phyloP scores from a whole-genome alignment of 1,140 invertebrate genomes.

The Camponotus floridanus region DNA sequence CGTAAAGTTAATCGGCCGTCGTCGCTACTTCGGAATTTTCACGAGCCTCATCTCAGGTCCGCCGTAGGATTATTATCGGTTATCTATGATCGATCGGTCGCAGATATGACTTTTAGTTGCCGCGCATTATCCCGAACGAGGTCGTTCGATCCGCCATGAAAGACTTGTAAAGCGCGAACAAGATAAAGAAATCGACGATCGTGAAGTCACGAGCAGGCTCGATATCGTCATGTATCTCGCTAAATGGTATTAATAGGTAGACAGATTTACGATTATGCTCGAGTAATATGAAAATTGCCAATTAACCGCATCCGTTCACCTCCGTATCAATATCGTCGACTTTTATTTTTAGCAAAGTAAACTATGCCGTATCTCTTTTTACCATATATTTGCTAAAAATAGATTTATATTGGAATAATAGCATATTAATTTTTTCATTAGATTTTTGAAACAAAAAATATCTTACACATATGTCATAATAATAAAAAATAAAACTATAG shows the following conservation, averaged over 20 bases:
- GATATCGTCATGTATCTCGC: conserved; percentile 43
- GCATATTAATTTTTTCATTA: conserved; percentile 1
- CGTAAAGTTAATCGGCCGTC: conserved; percentile 74
- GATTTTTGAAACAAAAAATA: neutral
- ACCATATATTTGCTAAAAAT: conserved; percentile 9
- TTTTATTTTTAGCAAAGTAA: no score
- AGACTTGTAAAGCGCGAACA: conserved; percentile 41
- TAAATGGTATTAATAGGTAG: conserved; percentile 49
- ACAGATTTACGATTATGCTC: conserved; percentile 56
- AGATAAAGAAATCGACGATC: conserved; percentile 59
- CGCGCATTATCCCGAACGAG: conserved; percentile 36
- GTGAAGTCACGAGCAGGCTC: neutral
- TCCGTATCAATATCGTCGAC: conserved; percentile 27
- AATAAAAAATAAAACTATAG: neutral
- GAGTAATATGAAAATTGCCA: conserved; percentile 56
- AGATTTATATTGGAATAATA: conserved; percentile 24
- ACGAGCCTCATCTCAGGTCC: neutral
- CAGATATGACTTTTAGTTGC: conserved; percentile 23
- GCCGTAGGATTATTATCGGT: conserved; percentile 13
- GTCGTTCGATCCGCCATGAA: conserved; percentile 29
- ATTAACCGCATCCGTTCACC: conserved; percentile 25
- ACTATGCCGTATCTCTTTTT: neutral
- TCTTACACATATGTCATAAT: neutral
- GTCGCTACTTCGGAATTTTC: conserved; percentile 29
- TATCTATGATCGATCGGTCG: conserved; percentile 40